A percentile compares a stretch with the other conserved stretches of the same genome.
phyloP scores from a whole-genome alignment of 1,140 invertebrate genomes.

The Leptonema lineaticorne region DNA sequence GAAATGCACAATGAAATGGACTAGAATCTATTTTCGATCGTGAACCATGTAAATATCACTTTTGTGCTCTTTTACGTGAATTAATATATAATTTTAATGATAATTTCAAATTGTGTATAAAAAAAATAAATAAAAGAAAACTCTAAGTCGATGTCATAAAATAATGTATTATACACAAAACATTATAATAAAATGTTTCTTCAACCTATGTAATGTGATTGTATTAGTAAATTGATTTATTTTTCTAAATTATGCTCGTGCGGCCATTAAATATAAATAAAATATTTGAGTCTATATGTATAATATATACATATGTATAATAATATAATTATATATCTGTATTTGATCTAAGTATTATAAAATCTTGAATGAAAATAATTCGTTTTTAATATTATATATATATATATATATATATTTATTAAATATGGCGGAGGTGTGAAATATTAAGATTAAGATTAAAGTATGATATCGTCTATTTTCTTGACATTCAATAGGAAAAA shows the following conservation, averaged over 20 bases:
- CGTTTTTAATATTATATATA: slow-evolving; percentile 1
- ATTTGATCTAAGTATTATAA: neutral
- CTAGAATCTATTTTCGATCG: neutral
- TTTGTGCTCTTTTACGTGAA: neutral
- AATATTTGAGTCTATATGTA: no score
- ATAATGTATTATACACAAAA: no score
- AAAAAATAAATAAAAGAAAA: neutral
- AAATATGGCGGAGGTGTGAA: neutral
- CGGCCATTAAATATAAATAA: slow-evolving; percentile 19
- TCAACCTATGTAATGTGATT: slow-evolving; percentile 20
- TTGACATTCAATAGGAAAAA: neutral
- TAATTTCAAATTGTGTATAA: no score
- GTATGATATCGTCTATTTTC: no score
- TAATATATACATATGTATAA: no score
- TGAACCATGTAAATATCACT: slow-evolving; percentile 2
- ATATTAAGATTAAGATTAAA: no score
- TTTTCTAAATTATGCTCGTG: slow-evolving; percentile 27
- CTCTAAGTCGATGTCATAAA: slow-evolving; percentile 16
- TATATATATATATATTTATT: neutral
- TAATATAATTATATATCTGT: slow-evolving; percentile 4
- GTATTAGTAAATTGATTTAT: slow-evolving; percentile 27
- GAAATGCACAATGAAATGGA: slow-evolving; percentile 13
- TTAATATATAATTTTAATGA: no score
- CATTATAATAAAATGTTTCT: slow-evolving; percentile 1
- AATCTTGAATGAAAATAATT: slow-evolving; percentile 6